phyloP scores from a whole-genome alignment of 2,888 invertebrate genomes.

The Epicampocera succincta region DNA sequence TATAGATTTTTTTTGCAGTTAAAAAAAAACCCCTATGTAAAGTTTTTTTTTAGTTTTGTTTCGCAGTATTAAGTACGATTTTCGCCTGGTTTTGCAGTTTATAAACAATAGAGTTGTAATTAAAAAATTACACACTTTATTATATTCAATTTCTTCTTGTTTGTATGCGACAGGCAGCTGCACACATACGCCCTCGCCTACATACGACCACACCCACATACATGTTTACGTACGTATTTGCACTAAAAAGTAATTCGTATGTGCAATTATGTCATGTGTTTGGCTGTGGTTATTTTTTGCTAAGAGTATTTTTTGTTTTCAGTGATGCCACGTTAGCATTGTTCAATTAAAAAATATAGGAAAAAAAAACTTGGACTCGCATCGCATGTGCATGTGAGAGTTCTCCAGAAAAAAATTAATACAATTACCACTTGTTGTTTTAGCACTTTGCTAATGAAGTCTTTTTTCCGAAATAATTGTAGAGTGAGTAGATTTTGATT shows the following conservation, averaged over 20 bases:
- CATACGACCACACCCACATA: no score
- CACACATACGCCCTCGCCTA: neutral
- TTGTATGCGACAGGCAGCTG: neutral
- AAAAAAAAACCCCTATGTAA: neutral
- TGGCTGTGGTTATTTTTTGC: constrained; percentile 5
- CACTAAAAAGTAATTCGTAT: neutral
- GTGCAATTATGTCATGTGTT: neutral
- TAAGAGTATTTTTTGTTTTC: constrained; percentile 5
- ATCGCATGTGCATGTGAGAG: neutral
- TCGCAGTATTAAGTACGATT: constrained; percentile 34
- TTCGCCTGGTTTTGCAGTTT: constrained; percentile 31
- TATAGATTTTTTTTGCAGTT: constrained; percentile 57
- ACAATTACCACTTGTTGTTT: constrained; percentile 53
- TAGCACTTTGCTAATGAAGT: constrained; percentile 51
- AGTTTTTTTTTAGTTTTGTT: constrained; percentile 3
- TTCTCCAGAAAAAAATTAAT: constrained; percentile 28
- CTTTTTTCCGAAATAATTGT: constrained; percentile 31
- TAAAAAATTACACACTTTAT: constrained; percentile 60
- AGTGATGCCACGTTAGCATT: constrained; percentile 46
- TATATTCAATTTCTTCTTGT: constrained; percentile 28
- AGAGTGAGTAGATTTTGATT: constrained; percentile 30
- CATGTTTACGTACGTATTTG: neutral
- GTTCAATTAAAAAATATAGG: constrained; percentile 46
- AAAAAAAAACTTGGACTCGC: constrained; percentile 4
- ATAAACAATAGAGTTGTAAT: constrained; percentile 62